Conservation (phyloP, 2,113 vertebrate genomes). For the Petromus typicus region DNA sequence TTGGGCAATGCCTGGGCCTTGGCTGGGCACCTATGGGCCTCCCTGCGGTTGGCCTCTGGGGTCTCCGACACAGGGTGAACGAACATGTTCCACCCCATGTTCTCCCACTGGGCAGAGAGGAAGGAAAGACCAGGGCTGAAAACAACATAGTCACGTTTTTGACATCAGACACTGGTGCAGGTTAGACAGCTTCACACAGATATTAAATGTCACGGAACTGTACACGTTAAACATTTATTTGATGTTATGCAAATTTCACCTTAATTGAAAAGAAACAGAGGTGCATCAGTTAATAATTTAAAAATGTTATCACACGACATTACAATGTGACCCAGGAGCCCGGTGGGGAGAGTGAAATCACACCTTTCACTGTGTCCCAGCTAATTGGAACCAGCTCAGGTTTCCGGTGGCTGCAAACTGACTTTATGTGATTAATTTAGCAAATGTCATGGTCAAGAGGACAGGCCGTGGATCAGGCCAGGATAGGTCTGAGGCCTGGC, state of each 20-base stretch:
- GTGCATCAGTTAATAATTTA: neutral
- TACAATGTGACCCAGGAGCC: rapidly evolving
- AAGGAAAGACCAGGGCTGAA: neutral
- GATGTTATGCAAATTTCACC: neutral
- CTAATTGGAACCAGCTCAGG: neutral
- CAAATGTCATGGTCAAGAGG: conserved; percentile 71
- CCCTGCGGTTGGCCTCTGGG: neutral
- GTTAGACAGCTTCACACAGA: rapidly evolving
- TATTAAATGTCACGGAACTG: neutral
- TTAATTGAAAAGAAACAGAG: neutral
- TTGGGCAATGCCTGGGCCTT: neutral
- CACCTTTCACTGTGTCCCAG: neutral
- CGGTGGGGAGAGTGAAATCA: neutral
- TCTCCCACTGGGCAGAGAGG: neutral
- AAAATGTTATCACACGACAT: neutral
- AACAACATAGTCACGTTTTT: rapidly evolving
- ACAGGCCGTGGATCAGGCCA: neutral
- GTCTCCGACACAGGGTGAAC: neutral
- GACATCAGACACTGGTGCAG: neutral
- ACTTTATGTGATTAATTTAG: conserved; percentile 57
- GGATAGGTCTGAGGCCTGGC: neutral
- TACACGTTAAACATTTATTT: neutral
- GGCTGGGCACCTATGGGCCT: neutral
- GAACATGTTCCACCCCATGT: neutral
- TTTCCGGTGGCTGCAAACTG: neutral